Base-by-base conservation (phyloP, 2,797 vertebrate species). In the Lagodon rhomboides region DNA sequence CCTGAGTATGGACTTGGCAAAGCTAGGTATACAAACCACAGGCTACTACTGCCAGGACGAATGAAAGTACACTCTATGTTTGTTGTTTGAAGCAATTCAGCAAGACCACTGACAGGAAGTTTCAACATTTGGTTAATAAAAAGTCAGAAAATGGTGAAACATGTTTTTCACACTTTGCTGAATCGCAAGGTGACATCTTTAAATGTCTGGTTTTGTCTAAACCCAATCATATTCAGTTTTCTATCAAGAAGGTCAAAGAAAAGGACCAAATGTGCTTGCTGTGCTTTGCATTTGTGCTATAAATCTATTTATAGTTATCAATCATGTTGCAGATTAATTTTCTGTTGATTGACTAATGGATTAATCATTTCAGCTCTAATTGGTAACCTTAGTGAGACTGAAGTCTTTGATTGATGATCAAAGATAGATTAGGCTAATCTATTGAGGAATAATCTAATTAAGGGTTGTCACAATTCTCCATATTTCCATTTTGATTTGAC, bases 1-100 rank as follows among this genome's bases (percentile, higher is more conserved):
- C 56, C 56, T 47, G 23, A 71, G 75, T 51, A 44, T 27, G 54
- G 47, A 70, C 61, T 71, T 60, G 70, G 68, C 67, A 46, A 12
- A 23, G 3, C 30, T 55, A 59, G 80, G 12, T 27, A 62, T 34
- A 59, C 16, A 17, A 56, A 60, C 23, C 30, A 23, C 65, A 13
- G 23, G 27, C 10, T 22, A 30, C 62, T 44, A 22, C 49, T 75
- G 65, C 68, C 71, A 73, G 49, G 25, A 63, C 46, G 25, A 70
- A 75, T 34, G 47, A 47, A 54, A 46, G 50, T 43, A 27, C 49
- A 20, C 68, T 69, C 22, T n/a, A 25, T 43, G n/a, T 38, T 65
- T 58, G 47, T 66, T 23, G 12, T 59, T 27, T 53, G 30, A 34
- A 55, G 46, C 23, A 58, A 18, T 22, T 30, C 53, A 41, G 44